Conservation (phyloP, 2,797 vertebrate genomes). For the Alectoris magna region DNA sequence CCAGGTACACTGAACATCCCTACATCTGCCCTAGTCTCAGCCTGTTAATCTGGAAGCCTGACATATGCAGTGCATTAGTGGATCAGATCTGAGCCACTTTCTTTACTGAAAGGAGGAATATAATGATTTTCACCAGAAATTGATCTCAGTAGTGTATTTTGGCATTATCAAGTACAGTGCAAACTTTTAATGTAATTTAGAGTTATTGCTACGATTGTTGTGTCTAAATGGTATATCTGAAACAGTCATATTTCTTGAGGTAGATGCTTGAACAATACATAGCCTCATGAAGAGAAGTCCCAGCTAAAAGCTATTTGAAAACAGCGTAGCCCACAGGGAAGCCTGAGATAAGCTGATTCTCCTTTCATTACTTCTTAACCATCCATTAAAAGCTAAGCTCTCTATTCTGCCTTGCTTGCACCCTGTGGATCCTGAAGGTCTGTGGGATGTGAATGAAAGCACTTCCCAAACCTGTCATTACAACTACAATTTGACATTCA, state of each 20-base stretch:
- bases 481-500: slow-evolving; percentile 30
- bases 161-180: neutral
- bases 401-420: slow-evolving; percentile 20
- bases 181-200: slow-evolving; percentile 29
- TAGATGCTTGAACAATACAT: slow-evolving; percentile 40
- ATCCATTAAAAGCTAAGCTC: slow-evolving; percentile 68
- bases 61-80: neutral
- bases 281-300: slow-evolving; percentile 26
- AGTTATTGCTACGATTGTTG: neutral
- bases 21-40: slow-evolving; percentile 3
- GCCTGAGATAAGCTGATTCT: slow-evolving; percentile 64
- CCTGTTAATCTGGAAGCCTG: neutral
- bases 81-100: slow-evolving; percentile 10
- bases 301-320: slow-evolving; percentile 66
- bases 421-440: slow-evolving; percentile 26
- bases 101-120: slow-evolving; percentile 4
- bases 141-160: neutral
- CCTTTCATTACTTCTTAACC: slow-evolving; percentile 71
- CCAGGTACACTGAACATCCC: neutral
- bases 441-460: neutral
- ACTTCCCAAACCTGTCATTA: slow-evolving; percentile 32
- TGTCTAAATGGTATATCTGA: slow-evolving; percentile 5
- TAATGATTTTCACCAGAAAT: neutral
- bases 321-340: slow-evolving; percentile 66
- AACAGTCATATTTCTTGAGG: slow-evolving; percentile 38